A percentile compares a stretch with the other conserved stretches of the same genome.
phyloP scores from a whole-genome alignment of 2,113 vertebrate species.

The Sander lucioperca region DNA sequence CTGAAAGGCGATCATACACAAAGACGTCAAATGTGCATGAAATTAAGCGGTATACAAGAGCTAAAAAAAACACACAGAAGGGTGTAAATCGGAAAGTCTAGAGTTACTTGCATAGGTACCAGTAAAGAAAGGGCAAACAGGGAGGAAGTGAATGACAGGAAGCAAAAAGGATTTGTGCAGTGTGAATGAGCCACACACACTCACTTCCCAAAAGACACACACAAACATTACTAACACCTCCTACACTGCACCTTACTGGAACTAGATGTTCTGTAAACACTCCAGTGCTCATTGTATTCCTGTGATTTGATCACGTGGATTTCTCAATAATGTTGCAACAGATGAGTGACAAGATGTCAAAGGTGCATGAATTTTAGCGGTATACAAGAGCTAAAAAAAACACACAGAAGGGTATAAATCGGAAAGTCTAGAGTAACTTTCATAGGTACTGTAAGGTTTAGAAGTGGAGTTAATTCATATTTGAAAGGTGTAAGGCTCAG shows the following conservation, averaged over 20 bases:
- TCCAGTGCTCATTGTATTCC: not conserved
- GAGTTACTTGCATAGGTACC: conserved; percentile 9
- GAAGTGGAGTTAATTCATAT: no score
- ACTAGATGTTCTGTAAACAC: conserved; percentile 22
- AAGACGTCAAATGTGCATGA: not conserved
- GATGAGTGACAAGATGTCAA: not conserved
- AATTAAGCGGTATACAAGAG: not conserved
- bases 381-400: not conserved
- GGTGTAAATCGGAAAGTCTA: not conserved
- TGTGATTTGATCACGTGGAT: no score
- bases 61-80: not conserved
- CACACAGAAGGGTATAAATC: not conserved
- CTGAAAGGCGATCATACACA: not conserved
- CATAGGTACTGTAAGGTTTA: no score
- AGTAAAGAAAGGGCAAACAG: not conserved
- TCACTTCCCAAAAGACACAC: conserved; percentile 62
- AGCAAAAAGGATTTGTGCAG: conserved; percentile 10
- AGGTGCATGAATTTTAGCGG: no score
- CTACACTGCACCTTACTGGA: conserved; percentile 62
- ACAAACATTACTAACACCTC: conserved; percentile 8
- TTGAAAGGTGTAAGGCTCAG: no score
- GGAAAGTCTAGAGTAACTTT: not conserved
- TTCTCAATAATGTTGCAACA: no score
- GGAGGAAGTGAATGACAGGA: conserved; percentile 14
- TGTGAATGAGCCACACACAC: conserved; percentile 7